Evolutionary conservation across 2,797 vertebrate genomes (phyloP).

Genomic region (Gallinago nigripennis): DNA sequence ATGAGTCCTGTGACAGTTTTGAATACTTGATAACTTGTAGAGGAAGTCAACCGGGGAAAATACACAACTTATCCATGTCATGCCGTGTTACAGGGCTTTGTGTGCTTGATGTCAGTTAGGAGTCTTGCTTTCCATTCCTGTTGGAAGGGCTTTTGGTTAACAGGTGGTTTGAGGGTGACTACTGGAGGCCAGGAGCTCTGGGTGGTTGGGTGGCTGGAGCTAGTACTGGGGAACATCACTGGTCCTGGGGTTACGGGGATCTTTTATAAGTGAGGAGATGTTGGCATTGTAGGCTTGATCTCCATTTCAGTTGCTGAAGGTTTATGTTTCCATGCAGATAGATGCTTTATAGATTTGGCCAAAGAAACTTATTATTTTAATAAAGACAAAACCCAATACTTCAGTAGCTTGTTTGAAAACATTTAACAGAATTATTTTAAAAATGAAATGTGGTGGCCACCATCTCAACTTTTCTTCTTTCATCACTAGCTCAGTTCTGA

Average conservation of each 20-base stretch:
- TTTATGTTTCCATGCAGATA: not conserved
- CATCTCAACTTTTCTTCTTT: not conserved
- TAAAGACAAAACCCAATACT: not conserved
- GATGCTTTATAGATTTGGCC: not conserved
- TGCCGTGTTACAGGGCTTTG: not conserved
- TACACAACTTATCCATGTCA: accelerated
- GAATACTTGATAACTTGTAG: not conserved
- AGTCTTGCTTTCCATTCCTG: not conserved
- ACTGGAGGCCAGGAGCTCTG: not conserved
- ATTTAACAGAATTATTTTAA: not conserved
- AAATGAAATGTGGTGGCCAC: not conserved
- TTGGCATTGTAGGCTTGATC: not conserved
- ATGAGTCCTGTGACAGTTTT: not conserved
- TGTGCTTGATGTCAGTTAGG: not conserved
- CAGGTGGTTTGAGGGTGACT: not conserved
- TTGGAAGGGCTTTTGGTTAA: not conserved
- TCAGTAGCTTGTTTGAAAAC: not conserved
- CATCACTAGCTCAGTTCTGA: not conserved
- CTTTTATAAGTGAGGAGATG: not conserved
- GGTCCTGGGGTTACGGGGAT: not conserved
- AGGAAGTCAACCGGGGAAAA: not conserved
- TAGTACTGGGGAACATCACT: not conserved
- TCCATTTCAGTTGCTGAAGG: not conserved
- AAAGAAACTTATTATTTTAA: not conserved
- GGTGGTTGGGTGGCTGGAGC: not conserved